Evolutionary conservation across 2,113 vertebrate genomes (phyloP).

Genomic region (Oenanthe oenanthe): DNA sequence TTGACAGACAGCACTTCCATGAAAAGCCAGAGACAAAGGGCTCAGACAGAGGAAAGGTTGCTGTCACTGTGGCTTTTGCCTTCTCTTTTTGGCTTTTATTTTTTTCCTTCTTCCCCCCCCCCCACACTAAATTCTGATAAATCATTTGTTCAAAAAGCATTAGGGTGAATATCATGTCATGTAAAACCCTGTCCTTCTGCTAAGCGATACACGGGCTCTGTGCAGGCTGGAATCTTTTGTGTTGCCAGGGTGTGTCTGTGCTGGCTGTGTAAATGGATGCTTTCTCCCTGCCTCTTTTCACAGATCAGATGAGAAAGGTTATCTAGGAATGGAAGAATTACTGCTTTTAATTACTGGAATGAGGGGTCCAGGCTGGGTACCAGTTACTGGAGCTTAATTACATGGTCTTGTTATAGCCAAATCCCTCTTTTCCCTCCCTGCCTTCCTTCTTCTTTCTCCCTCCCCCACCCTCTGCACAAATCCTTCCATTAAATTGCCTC

Average conservation of each 20-base stretch:
- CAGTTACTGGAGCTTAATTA: slow-evolving; percentile 38
- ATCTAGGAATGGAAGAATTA: neutral
- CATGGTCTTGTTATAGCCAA: slow-evolving; percentile 10
- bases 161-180: neutral
- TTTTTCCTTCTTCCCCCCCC: fast-evolving
- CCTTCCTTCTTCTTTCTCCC: slow-evolving; percentile 19
- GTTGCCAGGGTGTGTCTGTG: slow-evolving; percentile 50
- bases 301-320: neutral
- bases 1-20: slow-evolving; percentile 8
- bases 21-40: slow-evolving; percentile 49
- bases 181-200: neutral
- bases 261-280: slow-evolving; percentile 20
- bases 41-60: neutral
- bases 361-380: neutral
- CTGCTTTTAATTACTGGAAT: slow-evolving; percentile 18
- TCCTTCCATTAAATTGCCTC: slow-evolving; percentile 26
- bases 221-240: slow-evolving; percentile 37
- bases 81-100: neutral
- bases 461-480: slow-evolving; percentile 37
- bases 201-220: neutral
- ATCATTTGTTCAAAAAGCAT: neutral
- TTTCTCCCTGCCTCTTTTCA: neutral
- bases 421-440: neutral
- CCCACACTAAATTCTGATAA: neutral
- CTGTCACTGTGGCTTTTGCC: neutral